Conservation (phyloP, 2,113 vertebrate species). For the Meles meles region DNA sequence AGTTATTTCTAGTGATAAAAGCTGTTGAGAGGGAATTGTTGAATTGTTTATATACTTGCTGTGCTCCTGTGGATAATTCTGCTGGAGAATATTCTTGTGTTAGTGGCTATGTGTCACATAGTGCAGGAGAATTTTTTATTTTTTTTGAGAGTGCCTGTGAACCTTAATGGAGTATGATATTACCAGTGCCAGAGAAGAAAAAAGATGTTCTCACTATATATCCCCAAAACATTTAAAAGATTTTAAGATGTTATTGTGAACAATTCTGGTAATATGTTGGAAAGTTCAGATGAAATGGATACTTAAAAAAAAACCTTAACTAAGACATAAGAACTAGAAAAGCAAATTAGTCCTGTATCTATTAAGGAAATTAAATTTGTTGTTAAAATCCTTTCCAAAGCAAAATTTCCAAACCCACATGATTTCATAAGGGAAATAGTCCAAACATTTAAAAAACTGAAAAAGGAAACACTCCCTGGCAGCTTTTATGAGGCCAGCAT, state of each 20-base stretch:
- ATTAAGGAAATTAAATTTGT: neutral
- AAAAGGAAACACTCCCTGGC: neutral
- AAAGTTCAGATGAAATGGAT: constrained; percentile 10
- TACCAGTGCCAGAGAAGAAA: neutral
- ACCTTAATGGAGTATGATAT: neutral
- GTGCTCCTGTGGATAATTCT: neutral
- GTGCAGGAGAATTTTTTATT: neutral
- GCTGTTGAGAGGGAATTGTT: neutral
- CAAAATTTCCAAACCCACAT: neutral
- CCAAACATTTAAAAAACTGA: neutral
- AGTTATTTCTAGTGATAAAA: neutral
- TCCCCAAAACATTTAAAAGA: neutral
- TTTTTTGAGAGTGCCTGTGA: neutral
- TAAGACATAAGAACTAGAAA: neutral
- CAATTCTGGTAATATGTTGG: neutral
- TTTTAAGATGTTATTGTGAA: neutral
- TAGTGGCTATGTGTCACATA: neutral
- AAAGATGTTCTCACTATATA: neutral
- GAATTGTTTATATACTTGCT: neutral
- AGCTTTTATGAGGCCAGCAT: neutral
- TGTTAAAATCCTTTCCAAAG: neutral
- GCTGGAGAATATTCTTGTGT: neutral
- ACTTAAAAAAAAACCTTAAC: neutral
- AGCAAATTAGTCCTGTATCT: neutral
- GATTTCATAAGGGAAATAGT: neutral